Conservation (phyloP, 2,797 vertebrate genomes). For the Acridotheres tristis region DNA sequence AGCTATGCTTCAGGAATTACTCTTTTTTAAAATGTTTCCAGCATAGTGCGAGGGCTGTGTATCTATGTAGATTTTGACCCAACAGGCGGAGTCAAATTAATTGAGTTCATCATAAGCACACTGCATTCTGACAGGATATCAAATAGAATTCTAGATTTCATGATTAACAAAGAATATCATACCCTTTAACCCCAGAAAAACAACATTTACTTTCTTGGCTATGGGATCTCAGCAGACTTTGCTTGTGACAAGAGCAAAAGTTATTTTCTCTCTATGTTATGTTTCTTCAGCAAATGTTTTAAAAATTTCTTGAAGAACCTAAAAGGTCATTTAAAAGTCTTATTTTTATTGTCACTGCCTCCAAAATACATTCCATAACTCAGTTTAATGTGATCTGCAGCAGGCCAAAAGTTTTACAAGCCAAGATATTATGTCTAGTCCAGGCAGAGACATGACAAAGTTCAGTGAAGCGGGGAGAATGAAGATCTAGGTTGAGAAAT, state of each 20-base stretch:
- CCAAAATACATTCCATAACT: conserved; percentile 72
- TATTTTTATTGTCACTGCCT: conserved; percentile 73
- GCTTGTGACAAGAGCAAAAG: conserved; percentile 46
- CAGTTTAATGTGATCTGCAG: conserved; percentile 66
- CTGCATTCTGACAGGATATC: neutral
- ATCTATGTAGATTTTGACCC: neutral
- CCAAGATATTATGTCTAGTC: conserved; percentile 70
- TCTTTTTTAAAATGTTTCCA: neutral
- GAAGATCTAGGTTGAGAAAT: conserved; percentile 23
- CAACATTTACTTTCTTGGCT: conserved; percentile 42
- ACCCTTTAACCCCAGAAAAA: conserved; percentile 37
- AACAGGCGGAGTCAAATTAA: neutral
- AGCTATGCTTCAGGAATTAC: neutral
- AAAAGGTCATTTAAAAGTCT: conserved; percentile 67
- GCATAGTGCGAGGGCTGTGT: neutral
- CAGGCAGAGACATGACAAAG: conserved; percentile 38
- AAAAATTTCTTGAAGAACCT: conserved; percentile 61
- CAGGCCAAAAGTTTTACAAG: conserved; percentile 57
- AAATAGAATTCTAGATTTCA: conserved; percentile 10
- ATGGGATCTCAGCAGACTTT: conserved; percentile 40
- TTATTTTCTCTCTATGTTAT: conserved; percentile 58
- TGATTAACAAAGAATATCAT: conserved; percentile 4
- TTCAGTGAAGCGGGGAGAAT: neutral
- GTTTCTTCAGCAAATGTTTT: conserved; percentile 67
- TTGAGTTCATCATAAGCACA: neutral